Evolutionary conservation across 2,113 vertebrate species (phyloP).

Genomic region (Coreoperca whiteheadi): DNA sequence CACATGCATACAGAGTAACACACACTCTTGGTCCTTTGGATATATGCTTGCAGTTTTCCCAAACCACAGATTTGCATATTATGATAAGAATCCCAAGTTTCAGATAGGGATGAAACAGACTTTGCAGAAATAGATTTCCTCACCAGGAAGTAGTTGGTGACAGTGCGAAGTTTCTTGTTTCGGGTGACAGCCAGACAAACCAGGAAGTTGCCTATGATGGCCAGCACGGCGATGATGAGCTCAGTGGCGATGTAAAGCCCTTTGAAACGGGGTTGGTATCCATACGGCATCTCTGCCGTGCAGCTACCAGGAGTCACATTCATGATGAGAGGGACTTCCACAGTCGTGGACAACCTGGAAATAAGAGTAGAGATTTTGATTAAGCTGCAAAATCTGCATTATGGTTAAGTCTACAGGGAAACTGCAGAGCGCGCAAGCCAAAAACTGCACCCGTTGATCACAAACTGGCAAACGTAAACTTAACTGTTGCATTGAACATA

Average conservation of each 20-base stretch:
- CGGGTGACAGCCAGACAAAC: constrained; percentile 76
- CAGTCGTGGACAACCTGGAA: constrained; percentile 17
- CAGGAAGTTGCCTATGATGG: constrained; percentile 75
- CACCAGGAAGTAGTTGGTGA: constrained; percentile 84
- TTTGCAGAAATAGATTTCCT: background rate
- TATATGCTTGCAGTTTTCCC: no score
- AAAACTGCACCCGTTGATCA: background rate
- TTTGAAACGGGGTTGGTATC: constrained; percentile 29
- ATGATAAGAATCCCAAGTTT: background rate
- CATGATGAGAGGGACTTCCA: constrained; percentile 18
- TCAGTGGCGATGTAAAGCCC: constrained; percentile 74
- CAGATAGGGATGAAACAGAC: background rate
- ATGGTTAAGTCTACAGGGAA: no score
- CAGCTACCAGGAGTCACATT: constrained; percentile 21
- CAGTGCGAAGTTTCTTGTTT: constrained; percentile 76
- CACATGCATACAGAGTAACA: background rate
- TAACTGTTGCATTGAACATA: no score
- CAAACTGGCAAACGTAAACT: no score
- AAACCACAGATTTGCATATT: background rate
- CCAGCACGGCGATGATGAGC: constrained; percentile 71
- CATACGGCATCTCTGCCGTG: constrained; percentile 12
- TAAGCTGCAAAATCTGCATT: background rate
- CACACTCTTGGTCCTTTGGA: background rate
- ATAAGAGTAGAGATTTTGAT: background rate
- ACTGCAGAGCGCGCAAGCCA: background rate